These are phyloP conservation scores for Athetis lepigone DNA, from an alignment of 2,888 invertebrate genomes.

Conservation along the genomic window DNA sequence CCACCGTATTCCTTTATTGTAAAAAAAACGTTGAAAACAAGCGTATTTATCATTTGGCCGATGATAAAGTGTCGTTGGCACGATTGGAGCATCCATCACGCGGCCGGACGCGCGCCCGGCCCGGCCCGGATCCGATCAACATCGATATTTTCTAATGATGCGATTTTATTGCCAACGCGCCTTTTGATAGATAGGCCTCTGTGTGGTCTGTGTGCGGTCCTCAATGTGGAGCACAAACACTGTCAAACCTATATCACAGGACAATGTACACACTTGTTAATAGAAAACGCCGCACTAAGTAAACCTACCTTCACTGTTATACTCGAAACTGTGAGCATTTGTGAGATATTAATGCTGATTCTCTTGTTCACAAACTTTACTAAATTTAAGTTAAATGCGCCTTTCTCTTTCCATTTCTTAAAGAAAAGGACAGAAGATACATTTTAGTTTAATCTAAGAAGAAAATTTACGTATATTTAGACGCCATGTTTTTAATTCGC, in stretches of 20 bases:
- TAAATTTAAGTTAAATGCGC: too few relatives aligned
- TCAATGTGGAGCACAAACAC: not conserved
- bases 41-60: conserved; percentile 63
- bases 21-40: conserved; percentile 51
- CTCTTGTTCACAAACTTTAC: too few relatives aligned
- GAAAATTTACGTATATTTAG: too few relatives aligned
- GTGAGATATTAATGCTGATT: too few relatives aligned
- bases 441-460: too few relatives aligned
- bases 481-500: too few relatives aligned
- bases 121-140: conserved; percentile 9
- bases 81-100: conserved; percentile 66
- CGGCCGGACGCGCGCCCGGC: conserved; percentile 13
- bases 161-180: conserved; percentile 17
- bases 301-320: not conserved
- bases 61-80: conserved; percentile 63
- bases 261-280: not conserved
- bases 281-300: not conserved
- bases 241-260: not conserved
- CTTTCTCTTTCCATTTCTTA: too few relatives aligned
- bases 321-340: not conserved
- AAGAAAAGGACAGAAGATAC: too few relatives aligned
- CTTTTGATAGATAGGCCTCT: conserved; percentile 14
- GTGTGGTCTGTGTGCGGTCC: not conserved
- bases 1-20: conserved; percentile 24
- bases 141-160: conserved; percentile 38